Conservation (phyloP, 2,797 vertebrate genomes). For the Gymnodraco acuticeps region DNA sequence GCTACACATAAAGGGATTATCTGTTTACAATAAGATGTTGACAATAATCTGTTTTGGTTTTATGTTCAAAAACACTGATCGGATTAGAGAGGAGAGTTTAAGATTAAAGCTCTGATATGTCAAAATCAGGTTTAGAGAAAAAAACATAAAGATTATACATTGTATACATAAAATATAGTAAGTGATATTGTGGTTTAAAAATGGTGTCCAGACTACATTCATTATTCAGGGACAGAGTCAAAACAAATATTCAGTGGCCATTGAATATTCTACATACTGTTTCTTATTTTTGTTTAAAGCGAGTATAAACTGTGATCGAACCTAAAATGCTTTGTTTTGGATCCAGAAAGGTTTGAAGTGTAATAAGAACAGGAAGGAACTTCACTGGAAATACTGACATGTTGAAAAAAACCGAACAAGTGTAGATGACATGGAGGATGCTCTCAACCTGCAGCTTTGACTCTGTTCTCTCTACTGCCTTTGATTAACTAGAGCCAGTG, state of each 20-base stretch:
- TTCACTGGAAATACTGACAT: not conserved
- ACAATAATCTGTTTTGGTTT: conserved; percentile 14
- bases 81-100: conserved; percentile 7
- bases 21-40: conserved; percentile 5
- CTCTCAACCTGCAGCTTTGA: conserved; percentile 51
- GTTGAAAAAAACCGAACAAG: not conserved
- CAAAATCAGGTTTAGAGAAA: not conserved
- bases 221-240: not conserved
- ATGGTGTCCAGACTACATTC: not conserved
- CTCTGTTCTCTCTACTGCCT: conserved; percentile 54
- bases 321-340: not conserved
- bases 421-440: conserved; percentile 21
- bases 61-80: conserved; percentile 13
- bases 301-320: not conserved
- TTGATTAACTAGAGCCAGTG: conserved; percentile 44
- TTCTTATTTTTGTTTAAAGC: not conserved
- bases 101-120: conserved; percentile 1
- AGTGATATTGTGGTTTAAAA: not conserved
- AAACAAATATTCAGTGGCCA: not conserved
- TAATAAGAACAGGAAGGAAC: not conserved
- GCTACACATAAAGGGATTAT: not conserved
- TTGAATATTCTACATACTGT: not conserved
- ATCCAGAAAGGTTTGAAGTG: not conserved
- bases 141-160: not conserved
- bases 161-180: not conserved